Conservation (phyloP, 1,140 invertebrate genomes). For the Rhyacophila brunnea region DNA sequence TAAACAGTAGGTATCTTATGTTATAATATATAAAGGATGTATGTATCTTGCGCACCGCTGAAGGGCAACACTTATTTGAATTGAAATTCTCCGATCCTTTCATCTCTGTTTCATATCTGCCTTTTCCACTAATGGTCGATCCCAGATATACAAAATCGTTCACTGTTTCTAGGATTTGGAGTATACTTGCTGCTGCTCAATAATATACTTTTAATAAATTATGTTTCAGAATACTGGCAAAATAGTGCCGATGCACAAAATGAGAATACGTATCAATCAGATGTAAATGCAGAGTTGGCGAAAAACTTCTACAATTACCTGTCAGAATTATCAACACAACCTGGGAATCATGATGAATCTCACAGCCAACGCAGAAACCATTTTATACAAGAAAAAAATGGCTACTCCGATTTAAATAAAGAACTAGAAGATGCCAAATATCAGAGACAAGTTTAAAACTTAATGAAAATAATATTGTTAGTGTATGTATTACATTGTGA, state of each 20-base stretch:
- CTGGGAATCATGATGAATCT: background rate
- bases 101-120: no score
- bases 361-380: slow-evolving; percentile 9
- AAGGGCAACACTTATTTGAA: no score
- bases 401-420: background rate
- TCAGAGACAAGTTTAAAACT: slow-evolving; percentile 11
- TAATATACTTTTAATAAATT: no score
- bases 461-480: background rate
- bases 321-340: slow-evolving; percentile 4
- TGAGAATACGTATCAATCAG: background rate
- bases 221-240: background rate
- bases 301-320: slow-evolving; percentile 13
- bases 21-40: no score
- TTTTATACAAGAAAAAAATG: background rate
- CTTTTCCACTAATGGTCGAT: no score
- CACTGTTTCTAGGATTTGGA: no score
- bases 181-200: no score
- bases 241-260: background rate
- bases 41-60: no score
- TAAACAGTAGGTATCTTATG: no score
- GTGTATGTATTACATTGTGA: no score
- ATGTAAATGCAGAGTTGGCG: background rate
- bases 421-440: slow-evolving; percentile 15
- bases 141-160: no score
- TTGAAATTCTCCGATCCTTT: no score